Percentiles rank a stretch among this genome's conserved stretches.
Evolutionary conservation across 2,888 invertebrate species (phyloP).

Genomic region (Pseudeuparius sepicola): DNA sequence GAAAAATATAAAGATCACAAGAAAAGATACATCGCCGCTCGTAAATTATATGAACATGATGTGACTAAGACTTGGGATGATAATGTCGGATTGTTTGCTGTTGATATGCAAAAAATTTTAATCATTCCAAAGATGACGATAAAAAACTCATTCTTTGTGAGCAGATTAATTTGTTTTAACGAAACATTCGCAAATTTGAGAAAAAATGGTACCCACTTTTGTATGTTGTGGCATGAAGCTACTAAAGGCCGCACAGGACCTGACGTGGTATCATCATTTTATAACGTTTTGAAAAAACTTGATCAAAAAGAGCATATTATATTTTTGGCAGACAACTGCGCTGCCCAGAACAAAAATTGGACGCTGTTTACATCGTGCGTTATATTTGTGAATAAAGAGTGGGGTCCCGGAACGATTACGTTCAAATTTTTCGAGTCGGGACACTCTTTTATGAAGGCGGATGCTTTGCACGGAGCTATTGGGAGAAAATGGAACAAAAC

Average conservation of each 20-base stretch:
- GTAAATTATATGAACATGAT: slow-evolving; percentile 13
- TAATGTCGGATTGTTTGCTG: slow-evolving; percentile 11
- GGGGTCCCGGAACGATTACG: slow-evolving; percentile 13
- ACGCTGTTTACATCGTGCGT: no score
- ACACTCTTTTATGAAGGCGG: slow-evolving; percentile 10
- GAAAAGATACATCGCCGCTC: slow-evolving; percentile 15
- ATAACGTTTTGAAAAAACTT: slow-evolving; percentile 7
- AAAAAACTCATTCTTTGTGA: slow-evolving; percentile 17
- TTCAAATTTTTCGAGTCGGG: slow-evolving; percentile 13
- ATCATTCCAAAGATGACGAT: slow-evolving; percentile 20
- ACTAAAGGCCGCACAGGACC: slow-evolving; percentile 11
- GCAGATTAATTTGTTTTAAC: slow-evolving; percentile 15
- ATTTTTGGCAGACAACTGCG: slow-evolving; percentile 10
- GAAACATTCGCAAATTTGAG: slow-evolving; percentile 21
- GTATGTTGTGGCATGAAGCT: slow-evolving; percentile 12
- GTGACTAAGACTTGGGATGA: slow-evolving; percentile 14
- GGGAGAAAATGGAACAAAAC: no score
- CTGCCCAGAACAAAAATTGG: no score
- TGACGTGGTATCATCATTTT: slow-evolving; percentile 10
- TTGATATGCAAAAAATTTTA: slow-evolving; percentile 18
- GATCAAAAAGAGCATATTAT: slow-evolving; percentile 8
- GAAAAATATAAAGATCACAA: no score
- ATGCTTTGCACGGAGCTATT: slow-evolving; percentile 11
- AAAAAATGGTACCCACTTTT: slow-evolving; percentile 9
- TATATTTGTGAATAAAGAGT: slow-evolving; percentile 11